These are phyloP conservation scores for Platyscapa corneri DNA, from an alignment of 1,140 invertebrate species.

Conservation along the genomic window DNA sequence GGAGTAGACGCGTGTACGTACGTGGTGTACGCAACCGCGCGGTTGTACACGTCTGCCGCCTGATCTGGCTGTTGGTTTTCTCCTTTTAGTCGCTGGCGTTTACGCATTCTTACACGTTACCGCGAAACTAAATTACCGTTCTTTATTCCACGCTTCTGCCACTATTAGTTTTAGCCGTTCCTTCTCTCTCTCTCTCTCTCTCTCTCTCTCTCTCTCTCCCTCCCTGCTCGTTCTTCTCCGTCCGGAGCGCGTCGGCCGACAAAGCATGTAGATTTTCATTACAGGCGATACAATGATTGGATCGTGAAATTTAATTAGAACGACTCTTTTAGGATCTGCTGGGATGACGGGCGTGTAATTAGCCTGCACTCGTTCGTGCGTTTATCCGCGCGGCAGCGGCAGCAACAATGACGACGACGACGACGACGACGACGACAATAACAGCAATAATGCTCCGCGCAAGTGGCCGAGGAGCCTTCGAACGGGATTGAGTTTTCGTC, in stretches of 20 bases:
- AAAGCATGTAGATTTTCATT: not conserved
- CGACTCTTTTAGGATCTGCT: not conserved
- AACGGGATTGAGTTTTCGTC: not conserved
- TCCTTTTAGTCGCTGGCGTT: slow-evolving; percentile 7
- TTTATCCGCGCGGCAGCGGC: not conserved
- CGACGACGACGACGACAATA: no score
- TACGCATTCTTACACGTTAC: slow-evolving; percentile 40
- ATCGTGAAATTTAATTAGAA: not conserved
- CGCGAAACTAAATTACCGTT: slow-evolving; percentile 35
- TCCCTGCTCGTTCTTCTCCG: no score
- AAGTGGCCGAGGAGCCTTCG: not conserved
- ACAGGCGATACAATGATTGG: not conserved
- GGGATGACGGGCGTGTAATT: not conserved
- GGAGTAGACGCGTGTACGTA: not conserved
- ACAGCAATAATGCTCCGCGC: not conserved
- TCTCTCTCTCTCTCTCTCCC: not conserved
- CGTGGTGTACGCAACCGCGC: not conserved
- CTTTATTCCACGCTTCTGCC: not conserved
- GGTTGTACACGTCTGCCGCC: not conserved
- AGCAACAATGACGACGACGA: no score
- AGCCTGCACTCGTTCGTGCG: not conserved
- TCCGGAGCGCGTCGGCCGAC: not conserved
- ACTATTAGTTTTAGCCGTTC: slow-evolving; percentile 17
- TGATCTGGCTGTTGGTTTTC: slow-evolving; percentile 18
- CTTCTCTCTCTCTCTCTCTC: not conserved